phyloP scores from a whole-genome alignment of 2,797 vertebrate species.

The Poecilia velifera region DNA sequence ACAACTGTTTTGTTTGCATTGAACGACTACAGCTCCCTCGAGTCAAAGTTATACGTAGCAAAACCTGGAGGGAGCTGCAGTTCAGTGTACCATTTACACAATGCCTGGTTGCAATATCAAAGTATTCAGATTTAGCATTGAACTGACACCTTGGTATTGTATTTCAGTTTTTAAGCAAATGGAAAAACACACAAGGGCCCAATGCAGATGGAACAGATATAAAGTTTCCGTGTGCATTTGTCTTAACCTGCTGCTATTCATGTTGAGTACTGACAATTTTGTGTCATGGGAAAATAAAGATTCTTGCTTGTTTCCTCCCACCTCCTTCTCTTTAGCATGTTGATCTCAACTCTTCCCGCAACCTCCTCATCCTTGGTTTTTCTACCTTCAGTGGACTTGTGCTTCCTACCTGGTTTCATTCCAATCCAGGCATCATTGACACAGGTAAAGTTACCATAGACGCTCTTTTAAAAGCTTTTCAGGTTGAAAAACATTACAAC shows the following conservation, averaged over 20 bases:
- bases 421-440: constrained; percentile 80
- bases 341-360: constrained; percentile 85
- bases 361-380: constrained; percentile 84
- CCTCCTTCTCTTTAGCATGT: constrained; percentile 71
- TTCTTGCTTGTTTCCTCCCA: neutral
- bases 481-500: neutral
- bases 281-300: neutral
- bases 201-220: neutral
- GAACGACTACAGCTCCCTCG: neutral
- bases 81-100: neutral
- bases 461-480: neutral
- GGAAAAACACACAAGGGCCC: neutral
- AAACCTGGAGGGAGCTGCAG: neutral
- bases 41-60: constrained; percentile 3
- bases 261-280: neutral
- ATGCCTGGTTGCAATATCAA: constrained; percentile 1
- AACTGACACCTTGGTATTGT: neutral
- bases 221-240: neutral
- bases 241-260: neutral
- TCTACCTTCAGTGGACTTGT: constrained; percentile 84
- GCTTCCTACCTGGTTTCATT: constrained; percentile 82
- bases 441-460: constrained; percentile 68
- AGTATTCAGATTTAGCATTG: neutral
- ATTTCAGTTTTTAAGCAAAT: constrained; percentile 4
- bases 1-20: constrained; percentile 2